Percentiles rank a stretch among this genome's conserved stretches.
These are phyloP conservation scores for Casuarius casuarius DNA, from an alignment of 2,113 vertebrate species.

Conservation along the genomic window DNA sequence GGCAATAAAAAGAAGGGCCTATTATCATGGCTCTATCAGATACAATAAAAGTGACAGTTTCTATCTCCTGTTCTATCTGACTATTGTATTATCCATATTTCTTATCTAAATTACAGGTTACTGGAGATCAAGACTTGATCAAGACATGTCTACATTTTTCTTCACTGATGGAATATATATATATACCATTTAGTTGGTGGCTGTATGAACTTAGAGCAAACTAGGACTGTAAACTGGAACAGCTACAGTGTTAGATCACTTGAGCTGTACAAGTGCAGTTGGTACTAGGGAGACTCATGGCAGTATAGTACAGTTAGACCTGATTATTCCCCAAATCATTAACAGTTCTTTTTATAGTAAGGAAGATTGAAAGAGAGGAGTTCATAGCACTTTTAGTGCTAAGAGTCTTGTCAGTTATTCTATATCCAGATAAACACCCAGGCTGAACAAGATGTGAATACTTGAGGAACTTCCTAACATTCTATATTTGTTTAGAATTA, in stretches of 20 bases:
- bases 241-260: background rate
- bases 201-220: background rate
- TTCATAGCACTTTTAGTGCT: background rate
- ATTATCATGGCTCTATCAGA: background rate
- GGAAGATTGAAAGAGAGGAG: rapidly evolving
- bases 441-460: background rate
- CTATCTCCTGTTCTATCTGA: background rate
- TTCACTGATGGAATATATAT: background rate
- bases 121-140: background rate
- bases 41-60: background rate
- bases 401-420: background rate
- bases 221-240: background rate
- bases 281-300: background rate
- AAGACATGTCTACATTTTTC: background rate
- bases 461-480: background rate
- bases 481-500: background rate
- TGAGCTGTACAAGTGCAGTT: background rate
- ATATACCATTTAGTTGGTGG: background rate
- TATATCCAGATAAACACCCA: background rate
- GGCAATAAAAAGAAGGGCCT: background rate
- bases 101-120: background rate
- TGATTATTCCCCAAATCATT: background rate
- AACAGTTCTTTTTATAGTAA: background rate
- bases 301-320: background rate
- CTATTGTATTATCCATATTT: background rate